These are phyloP conservation scores for Vanessa cardui DNA, from an alignment of 2,888 invertebrate genomes.

Conservation along the genomic window DNA sequence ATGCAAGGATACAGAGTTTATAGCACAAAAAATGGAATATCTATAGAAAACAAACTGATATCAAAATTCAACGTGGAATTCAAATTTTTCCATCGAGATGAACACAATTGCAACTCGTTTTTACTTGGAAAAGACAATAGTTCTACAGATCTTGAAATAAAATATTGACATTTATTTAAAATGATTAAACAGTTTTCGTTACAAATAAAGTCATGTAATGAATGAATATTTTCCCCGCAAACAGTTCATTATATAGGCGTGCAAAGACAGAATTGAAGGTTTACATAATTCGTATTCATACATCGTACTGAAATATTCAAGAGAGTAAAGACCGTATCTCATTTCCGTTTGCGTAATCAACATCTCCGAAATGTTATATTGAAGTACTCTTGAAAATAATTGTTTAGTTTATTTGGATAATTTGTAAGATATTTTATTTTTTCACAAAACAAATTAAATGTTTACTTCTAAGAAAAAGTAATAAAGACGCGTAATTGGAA, in stretches of 20 bases:
- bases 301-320: conserved; percentile 35
- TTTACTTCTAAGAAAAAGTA: too few species aligned
- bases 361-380: conserved; percentile 43
- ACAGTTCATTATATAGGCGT: conserved; percentile 31
- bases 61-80: too few species aligned
- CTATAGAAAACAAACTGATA: too few species aligned
- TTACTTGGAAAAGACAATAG: not conserved
- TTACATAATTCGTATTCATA: conserved; percentile 37
- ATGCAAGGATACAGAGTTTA: not conserved
- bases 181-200: not conserved
- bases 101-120: too few species aligned
- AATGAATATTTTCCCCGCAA: conserved; percentile 23
- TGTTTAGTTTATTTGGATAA: too few species aligned
- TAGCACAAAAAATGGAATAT: too few species aligned
- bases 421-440: too few species aligned
- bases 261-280: conserved; percentile 26
- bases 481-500: too few species aligned
- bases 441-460: too few species aligned
- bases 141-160: not conserved
- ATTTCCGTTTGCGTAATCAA: conserved; percentile 50
- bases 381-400: conserved; percentile 6
- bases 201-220: conserved; percentile 8
- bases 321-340: conserved; percentile 27
- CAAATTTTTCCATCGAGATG: too few species aligned
- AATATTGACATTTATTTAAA: not conserved